Evolutionary conservation across 2,888 invertebrate species (phyloP), one percentile per base, ranked within the genome.

Genomic region (Volucella bombylans): DNA sequence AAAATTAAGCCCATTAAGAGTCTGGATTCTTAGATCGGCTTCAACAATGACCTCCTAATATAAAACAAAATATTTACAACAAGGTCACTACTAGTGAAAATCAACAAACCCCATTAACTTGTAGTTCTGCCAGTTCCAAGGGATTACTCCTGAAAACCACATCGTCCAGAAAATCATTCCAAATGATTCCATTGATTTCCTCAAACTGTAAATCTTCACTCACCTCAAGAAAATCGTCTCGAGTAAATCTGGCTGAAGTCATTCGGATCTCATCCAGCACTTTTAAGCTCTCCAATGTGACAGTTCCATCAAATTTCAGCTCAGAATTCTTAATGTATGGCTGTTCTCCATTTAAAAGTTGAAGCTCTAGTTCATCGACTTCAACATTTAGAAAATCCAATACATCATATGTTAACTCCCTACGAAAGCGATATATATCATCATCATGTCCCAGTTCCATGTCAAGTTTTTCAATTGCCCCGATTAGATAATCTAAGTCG

Each of bases 1-100:
- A 88, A 93, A 94, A 62, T 88, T 87, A 0, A 94, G 87, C 31
- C 88, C 88, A 87, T 94, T 94, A 9, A 94, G 88, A 47, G 10
- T 43, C 77, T 31, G 4, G 0, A 90, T 45, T 67, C 77, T 45
- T 14, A 90, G 85, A 43, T 88, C 73, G 8, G 87, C 81, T 39
- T 88, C 86, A 1, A 91, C 87, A 61, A 86, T 86, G 14, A 93
- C 82, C 82, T 90, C 87, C 92, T 92, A 78, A 87, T 90, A 82
- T 57, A 68, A 45, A n/a, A 10, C 18, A 81, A 64, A 39, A 15
- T 18, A 3, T 15, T 43, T 8, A n/a, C 1, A 12, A 4, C 9
- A 41, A 38, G 0, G 9, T 38, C 8, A 43, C 43, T 9, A 12
- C 10, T 12, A 8, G 2, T 38, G 38, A 31, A n/a, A 23, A 10